A percentile compares a stretch with the other conserved stretches of the same genome.
phyloP scores from a whole-genome alignment of 2,888 invertebrate genomes.

The Lysandra coridon region DNA sequence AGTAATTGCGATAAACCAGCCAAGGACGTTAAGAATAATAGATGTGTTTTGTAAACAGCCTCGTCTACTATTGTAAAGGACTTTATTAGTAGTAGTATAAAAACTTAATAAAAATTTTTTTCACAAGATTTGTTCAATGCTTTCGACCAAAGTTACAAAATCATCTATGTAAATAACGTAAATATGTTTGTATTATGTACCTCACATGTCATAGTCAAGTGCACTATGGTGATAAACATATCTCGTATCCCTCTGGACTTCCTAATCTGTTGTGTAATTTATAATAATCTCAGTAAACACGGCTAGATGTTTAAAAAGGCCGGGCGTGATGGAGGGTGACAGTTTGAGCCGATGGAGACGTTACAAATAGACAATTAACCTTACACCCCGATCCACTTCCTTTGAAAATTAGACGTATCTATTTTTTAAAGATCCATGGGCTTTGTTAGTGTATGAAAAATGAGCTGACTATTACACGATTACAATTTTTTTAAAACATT shows the following conservation, averaged over 20 bases:
- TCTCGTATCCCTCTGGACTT: neutral
- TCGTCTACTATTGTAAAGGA: neutral
- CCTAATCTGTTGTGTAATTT: constrained; percentile 38
- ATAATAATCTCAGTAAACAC: constrained; percentile 50
- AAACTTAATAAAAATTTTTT: too few relatives aligned
- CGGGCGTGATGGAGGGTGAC: constrained; percentile 62
- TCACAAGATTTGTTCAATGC: neutral
- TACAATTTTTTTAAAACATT: neutral
- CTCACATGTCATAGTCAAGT: neutral
- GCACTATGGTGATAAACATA: neutral
- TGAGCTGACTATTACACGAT: neutral
- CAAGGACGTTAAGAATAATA: constrained; percentile 42
- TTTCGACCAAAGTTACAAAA: too few relatives aligned
- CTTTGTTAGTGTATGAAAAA: neutral
- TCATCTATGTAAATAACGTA: neutral
- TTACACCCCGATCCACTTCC: constrained; percentile 49
- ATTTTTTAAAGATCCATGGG: neutral
- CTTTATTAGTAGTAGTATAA: neutral
- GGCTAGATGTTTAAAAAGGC: constrained; percentile 61
- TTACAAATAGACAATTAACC: constrained; percentile 70
- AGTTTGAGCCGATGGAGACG: constrained; percentile 53
- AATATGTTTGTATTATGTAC: neutral
- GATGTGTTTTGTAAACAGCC: constrained; percentile 50
- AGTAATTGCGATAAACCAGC: constrained; percentile 40
- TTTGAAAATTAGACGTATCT: constrained; percentile 35